These are phyloP conservation scores for Siphonodentalium dalli DNA, from an alignment of 2,888 invertebrate species.

Conservation along the genomic window DNA sequence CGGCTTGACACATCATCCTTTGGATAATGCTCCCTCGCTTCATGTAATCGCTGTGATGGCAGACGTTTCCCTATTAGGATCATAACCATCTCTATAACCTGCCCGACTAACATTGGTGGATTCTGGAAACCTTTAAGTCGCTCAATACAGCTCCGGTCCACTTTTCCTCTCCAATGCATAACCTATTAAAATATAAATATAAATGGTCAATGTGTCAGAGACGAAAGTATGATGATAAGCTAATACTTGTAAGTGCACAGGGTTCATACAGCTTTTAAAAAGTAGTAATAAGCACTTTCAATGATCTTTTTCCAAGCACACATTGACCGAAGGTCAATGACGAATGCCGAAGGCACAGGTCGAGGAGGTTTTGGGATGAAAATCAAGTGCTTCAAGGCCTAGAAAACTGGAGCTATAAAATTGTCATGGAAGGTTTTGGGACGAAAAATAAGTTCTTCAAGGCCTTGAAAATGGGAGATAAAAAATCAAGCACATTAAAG, in stretches of 20 bases:
- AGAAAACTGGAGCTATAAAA: too few relatives aligned
- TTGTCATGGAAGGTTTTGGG: too few relatives aligned
- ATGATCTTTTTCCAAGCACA: too few relatives aligned
- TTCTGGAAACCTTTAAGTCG: conserved; percentile 58
- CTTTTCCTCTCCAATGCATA: conserved; percentile 56
- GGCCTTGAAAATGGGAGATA: too few relatives aligned
- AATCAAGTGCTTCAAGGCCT: too few relatives aligned
- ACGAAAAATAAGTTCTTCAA: too few relatives aligned
- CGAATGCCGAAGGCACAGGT: too few relatives aligned
- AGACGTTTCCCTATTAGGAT: conserved; percentile 62
- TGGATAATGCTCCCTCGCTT: conserved; percentile 30
- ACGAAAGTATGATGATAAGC: background rate
- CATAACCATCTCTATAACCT: conserved; percentile 66
- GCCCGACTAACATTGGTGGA: conserved; percentile 62
- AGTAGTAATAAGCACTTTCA: too few relatives aligned
- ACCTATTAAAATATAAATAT: conserved; percentile 42
- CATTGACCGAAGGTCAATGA: too few relatives aligned
- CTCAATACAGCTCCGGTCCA: conserved; percentile 62
- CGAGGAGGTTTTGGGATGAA: too few relatives aligned
- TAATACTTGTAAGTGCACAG: background rate
- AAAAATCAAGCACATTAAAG: too few relatives aligned
- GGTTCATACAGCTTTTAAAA: too few relatives aligned
- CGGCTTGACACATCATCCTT: conserved; percentile 58
- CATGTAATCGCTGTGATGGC: conserved; percentile 45
- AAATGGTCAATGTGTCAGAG: background rate